phyloP scores from a whole-genome alignment of 2,888 invertebrate genomes.

The Apamea monoglypha region DNA sequence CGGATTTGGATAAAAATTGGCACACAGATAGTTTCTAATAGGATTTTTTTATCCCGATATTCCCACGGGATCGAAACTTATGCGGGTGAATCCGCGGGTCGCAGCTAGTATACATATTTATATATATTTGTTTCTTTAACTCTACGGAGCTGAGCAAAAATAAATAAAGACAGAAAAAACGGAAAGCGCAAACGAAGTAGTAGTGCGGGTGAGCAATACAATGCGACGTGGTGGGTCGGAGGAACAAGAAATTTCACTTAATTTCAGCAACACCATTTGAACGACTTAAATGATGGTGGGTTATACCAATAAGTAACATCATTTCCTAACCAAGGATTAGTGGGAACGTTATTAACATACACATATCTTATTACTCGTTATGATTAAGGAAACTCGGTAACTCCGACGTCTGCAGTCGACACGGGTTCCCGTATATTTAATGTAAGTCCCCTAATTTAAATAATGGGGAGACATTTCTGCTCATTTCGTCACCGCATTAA shows the following conservation, averaged over 20 bases:
- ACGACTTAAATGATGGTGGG: background rate
- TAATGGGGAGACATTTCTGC: slow-evolving; percentile 57
- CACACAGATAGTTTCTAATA: too few relatives aligned
- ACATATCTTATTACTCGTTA: slow-evolving; percentile 35
- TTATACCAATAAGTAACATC: slow-evolving; percentile 1
- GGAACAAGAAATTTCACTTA: background rate
- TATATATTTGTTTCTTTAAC: too few relatives aligned
- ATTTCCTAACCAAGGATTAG: background rate
- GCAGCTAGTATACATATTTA: too few relatives aligned
- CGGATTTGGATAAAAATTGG: too few relatives aligned
- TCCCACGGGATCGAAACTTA: too few relatives aligned
- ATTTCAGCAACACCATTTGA: background rate
- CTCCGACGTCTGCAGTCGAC: slow-evolving; percentile 55
- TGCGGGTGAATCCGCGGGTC: too few relatives aligned
- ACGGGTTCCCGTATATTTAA: slow-evolving; percentile 44
- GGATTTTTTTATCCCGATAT: too few relatives aligned
- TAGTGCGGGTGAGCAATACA: background rate
- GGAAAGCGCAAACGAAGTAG: too few relatives aligned
- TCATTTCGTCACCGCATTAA: slow-evolving; percentile 31
- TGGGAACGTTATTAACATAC: slow-evolving; percentile 6
- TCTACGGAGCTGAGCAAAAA: too few relatives aligned
- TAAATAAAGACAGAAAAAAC: too few relatives aligned
- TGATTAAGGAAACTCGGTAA: slow-evolving; percentile 45
- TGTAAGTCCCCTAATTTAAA: slow-evolving; percentile 59
- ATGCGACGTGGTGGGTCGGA: background rate